phyloP scores from a whole-genome alignment of 1,140 invertebrate species.

The Sipha flava region DNA sequence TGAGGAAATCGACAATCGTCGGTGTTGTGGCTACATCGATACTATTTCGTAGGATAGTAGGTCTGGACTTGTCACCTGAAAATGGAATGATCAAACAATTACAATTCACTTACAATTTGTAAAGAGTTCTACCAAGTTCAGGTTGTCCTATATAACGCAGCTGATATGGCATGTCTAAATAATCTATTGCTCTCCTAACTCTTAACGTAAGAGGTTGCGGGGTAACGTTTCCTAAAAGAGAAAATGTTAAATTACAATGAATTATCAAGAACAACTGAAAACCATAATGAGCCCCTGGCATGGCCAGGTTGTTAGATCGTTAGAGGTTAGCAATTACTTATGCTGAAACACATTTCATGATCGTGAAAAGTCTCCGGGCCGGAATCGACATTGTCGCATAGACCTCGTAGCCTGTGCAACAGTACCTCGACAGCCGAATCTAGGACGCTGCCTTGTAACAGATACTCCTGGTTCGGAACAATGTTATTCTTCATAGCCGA shows the following conservation, averaged over 20 bases:
- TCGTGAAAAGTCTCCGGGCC: constrained; percentile 86
- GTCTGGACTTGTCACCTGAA: constrained; percentile 69
- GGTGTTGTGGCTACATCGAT: constrained; percentile 84
- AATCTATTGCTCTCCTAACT: constrained; percentile 67
- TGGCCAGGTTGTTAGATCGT: not conserved
- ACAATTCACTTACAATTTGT: not conserved
- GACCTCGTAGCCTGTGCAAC: constrained; percentile 76
- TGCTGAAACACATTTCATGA: constrained; percentile 76
- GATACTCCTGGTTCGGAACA: constrained; percentile 58
- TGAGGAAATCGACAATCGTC: constrained; percentile 84
- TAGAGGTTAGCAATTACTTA: constrained; percentile 46
- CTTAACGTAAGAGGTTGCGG: constrained; percentile 57
- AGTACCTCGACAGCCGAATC: constrained; percentile 88
- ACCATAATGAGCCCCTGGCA: no score
- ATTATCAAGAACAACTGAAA: not conserved
- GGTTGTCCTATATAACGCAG: constrained; percentile 82
- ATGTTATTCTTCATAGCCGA: constrained; percentile 72
- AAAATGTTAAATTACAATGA: not conserved
- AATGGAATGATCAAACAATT: constrained; percentile 8
- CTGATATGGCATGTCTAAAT: constrained; percentile 71
- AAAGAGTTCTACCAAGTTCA: constrained; percentile 54
- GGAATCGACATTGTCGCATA: constrained; percentile 89
- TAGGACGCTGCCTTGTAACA: constrained; percentile 52
- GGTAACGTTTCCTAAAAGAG: constrained; percentile 46
- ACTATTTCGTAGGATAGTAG: constrained; percentile 80